Percentiles rank a stretch among this genome's conserved stretches.
These are phyloP conservation scores for Malacosoma neustria DNA, from an alignment of 2,888 invertebrate species.

Conservation along the genomic window DNA sequence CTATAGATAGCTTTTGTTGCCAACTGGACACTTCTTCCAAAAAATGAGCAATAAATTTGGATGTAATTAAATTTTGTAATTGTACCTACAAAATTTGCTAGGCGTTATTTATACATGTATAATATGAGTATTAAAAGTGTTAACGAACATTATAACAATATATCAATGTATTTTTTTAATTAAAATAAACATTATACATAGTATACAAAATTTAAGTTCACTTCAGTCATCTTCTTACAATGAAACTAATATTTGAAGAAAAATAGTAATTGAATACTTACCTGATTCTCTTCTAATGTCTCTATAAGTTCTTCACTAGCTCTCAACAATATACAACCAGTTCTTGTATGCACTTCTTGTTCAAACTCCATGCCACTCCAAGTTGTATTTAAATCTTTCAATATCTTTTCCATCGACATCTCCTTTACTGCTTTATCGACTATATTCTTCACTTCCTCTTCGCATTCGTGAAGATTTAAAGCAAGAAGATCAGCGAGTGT, in stretches of 20 bases:
- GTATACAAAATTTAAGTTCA: too few relatives aligned
- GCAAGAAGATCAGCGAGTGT: conserved; percentile 93
- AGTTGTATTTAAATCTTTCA: conserved; percentile 91
- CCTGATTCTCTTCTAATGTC: conserved; percentile 98
- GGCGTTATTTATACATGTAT: too few relatives aligned
- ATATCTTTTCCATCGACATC: conserved; percentile 97
- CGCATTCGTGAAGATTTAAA: conserved; percentile 95
- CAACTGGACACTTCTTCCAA: conserved; percentile 94
- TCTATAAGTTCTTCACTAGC: conserved; percentile 97
- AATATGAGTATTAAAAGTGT: too few relatives aligned
- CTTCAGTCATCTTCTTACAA: too few relatives aligned
- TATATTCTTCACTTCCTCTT: conserved; percentile 97
- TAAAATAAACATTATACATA: too few relatives aligned
- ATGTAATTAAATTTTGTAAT: conserved; percentile 96
- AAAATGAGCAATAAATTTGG: conserved; percentile 97
- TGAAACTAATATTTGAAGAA: too few relatives aligned
- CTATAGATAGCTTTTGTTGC: conserved; percentile 93
- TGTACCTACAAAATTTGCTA: conserved; percentile 85
- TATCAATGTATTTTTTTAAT: too few relatives aligned
- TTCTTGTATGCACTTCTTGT: conserved; percentile 90
- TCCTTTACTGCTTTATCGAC: conserved; percentile 99
- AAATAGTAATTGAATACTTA: too few relatives aligned
- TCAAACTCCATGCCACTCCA: conserved; percentile 97
- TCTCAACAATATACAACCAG: conserved; percentile 88
- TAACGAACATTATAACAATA: too few relatives aligned